phyloP scores from a whole-genome alignment of 2,113 vertebrate genomes.

The Pseudolaguvia tuberculata region DNA sequence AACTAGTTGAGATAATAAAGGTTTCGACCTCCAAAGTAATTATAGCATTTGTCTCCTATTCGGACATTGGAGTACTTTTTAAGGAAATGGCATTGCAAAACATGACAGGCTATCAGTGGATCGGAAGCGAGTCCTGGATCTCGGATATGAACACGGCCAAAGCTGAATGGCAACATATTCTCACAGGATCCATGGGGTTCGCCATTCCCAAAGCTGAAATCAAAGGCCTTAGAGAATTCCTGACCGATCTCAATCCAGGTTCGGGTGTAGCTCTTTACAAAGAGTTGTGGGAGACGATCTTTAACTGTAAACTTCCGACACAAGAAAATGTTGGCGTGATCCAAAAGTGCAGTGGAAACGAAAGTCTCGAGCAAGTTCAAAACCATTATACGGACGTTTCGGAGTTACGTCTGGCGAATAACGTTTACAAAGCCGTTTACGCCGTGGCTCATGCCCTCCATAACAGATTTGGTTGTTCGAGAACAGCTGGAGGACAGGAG shows the following conservation, averaged over 20 bases:
- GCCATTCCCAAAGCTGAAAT: slow-evolving; percentile 55
- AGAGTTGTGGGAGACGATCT: slow-evolving; percentile 53
- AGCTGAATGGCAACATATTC: slow-evolving; percentile 47
- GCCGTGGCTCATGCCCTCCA: slow-evolving; percentile 53
- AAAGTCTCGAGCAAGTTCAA: slow-evolving; percentile 46
- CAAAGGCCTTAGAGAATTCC: slow-evolving; percentile 48
- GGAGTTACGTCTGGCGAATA: slow-evolving; percentile 54
- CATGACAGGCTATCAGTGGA: slow-evolving; percentile 56
- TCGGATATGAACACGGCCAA: slow-evolving; percentile 52
- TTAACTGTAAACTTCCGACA: slow-evolving; percentile 44
- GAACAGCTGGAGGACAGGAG: not conserved
- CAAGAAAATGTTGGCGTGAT: not conserved
- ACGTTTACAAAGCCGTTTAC: slow-evolving; percentile 58
- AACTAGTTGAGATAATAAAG: slow-evolving; percentile 51
- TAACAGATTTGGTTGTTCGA: slow-evolving; percentile 34
- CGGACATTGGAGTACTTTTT: slow-evolving; percentile 54
- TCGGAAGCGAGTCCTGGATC: slow-evolving; percentile 61
- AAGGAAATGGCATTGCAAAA: slow-evolving; percentile 54
- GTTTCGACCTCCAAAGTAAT: slow-evolving; percentile 54
- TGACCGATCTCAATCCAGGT: slow-evolving; percentile 43
- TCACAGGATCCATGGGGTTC: slow-evolving; percentile 57
- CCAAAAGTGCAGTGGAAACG: slow-evolving; percentile 45
- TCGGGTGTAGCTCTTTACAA: slow-evolving; percentile 38
- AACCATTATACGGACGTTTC: slow-evolving; percentile 56
- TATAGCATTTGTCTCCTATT: slow-evolving; percentile 56